These are phyloP conservation scores for Magallana nippona DNA, from an alignment of 2,888 invertebrate genomes.

Conservation along the genomic window DNA sequence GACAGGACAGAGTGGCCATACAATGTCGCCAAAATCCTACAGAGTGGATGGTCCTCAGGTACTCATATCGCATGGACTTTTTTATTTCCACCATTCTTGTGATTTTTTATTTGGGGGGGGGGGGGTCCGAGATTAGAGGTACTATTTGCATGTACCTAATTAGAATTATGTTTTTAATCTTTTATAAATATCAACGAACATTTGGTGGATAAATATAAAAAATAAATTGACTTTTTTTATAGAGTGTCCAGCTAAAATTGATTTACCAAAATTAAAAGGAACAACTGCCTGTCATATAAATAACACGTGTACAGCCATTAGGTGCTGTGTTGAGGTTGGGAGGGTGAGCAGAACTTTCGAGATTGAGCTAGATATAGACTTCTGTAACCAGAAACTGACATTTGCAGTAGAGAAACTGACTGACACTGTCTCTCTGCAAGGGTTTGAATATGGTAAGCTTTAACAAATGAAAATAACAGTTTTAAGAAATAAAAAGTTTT, in stretches of 20 bases:
- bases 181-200: no score
- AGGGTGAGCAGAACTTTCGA: constrained; percentile 54
- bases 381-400: constrained; percentile 52
- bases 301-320: constrained; percentile 56
- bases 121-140: no score
- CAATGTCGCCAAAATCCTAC: not conserved
- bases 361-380: constrained; percentile 52
- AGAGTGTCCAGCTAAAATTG: constrained; percentile 49
- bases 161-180: no score
- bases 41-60: constrained; percentile 52
- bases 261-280: constrained; percentile 48
- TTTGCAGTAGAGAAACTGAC: constrained; percentile 55
- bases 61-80: not conserved
- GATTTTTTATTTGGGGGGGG: no score
- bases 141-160: no score
- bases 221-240: no score
- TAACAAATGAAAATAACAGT: no score
- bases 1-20: constrained; percentile 22
- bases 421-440: constrained; percentile 50
- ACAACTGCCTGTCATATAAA: constrained; percentile 54
- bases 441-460: constrained; percentile 52
- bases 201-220: no score
- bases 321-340: constrained; percentile 56
- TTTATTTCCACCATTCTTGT: no score
- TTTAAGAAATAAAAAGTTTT: no score